These are phyloP conservation scores for Chauna torquata DNA, from an alignment of 2,113 vertebrate genomes.

Conservation along the genomic window DNA sequence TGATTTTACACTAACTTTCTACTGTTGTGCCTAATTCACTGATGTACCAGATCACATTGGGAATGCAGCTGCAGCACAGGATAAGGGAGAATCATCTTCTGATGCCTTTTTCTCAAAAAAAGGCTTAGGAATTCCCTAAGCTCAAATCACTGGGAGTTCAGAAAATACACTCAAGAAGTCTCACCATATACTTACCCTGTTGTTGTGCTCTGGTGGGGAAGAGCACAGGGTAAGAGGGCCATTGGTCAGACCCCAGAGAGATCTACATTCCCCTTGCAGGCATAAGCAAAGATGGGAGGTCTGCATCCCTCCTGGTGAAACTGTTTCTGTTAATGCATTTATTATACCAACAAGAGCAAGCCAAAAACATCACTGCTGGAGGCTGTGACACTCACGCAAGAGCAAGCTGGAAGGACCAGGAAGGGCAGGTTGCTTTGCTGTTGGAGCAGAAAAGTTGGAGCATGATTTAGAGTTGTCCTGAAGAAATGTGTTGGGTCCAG, in stretches of 20 bases:
- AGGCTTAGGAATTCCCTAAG: accelerated
- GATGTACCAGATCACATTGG: not conserved
- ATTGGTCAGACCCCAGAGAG: not conserved
- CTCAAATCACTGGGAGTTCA: not conserved
- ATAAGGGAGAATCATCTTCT: not conserved
- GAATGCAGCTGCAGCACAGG: accelerated
- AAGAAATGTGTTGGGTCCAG: not conserved
- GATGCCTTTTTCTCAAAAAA: not conserved
- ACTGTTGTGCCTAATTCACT: not conserved
- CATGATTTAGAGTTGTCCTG: not conserved
- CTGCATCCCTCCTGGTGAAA: not conserved
- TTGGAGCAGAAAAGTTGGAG: not conserved
- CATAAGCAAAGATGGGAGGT: not conserved
- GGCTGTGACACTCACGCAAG: not conserved
- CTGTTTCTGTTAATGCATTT: not conserved
- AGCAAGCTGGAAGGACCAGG: not conserved
- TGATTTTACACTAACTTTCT: not conserved
- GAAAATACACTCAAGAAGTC: not conserved
- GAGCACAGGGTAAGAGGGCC: not conserved
- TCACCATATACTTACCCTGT: accelerated
- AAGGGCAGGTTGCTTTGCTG: not conserved
- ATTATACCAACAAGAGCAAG: not conserved
- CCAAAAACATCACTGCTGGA: not conserved
- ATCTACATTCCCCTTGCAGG: not conserved
- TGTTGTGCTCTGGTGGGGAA: no score